Evolutionary conservation across 2,113 vertebrate genomes (phyloP), one percentile per base, ranked within the genome.

Genomic region (Nothoprocta perdicaria): DNA sequence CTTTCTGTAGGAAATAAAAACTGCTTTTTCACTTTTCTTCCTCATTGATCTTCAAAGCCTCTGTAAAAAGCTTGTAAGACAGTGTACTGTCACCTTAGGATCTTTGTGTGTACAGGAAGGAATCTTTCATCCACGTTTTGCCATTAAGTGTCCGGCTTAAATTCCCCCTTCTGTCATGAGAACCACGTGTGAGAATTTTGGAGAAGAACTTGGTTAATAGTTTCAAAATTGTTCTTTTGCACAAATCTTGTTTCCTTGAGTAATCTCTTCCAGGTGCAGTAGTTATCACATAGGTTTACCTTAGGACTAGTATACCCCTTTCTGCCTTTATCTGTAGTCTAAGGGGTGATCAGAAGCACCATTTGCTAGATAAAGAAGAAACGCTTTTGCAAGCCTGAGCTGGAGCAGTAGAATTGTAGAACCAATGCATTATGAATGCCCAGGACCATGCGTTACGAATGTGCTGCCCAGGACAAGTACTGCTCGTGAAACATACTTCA

Each of bases 171-270:
- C 10, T 90, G 73, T 86, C 61, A 21, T 9, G 53, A 48, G 67
- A 89, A 22, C 17, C 26, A 5, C 14, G 18, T 48, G 26, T 6
- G 4, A 84, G 13, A 1, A 0, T 78, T 48, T 68, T 91, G 57
- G 22, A 52, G 79, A 87, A 87, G 67, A 90, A 68, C 50, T 77
- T 73, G 29, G 24, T 66, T 82, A 55, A 63, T 33, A 24, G 15
- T 74, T 93, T 69, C 21, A 16, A 66, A 71, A 63, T 27, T 33
- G 7, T 8, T 61, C 85, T 19, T 80, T 87, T 82, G 58, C 21
- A 41, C 24, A 14, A 24, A 23, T 75, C 80, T 86, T 60, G 35
- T 78, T 88, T 77, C 41, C 29, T 60, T 35, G 57, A 77, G 43
- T 40, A 86, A 17, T 63, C 63, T 35, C 61, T 75, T 88, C 75